Percentiles rank a stretch among this genome's conserved stretches.
Evolutionary conservation across 37 sponge, comb jelly and placozoan species (phyloP).

Genomic region (Bolinopsis microptera): DNA sequence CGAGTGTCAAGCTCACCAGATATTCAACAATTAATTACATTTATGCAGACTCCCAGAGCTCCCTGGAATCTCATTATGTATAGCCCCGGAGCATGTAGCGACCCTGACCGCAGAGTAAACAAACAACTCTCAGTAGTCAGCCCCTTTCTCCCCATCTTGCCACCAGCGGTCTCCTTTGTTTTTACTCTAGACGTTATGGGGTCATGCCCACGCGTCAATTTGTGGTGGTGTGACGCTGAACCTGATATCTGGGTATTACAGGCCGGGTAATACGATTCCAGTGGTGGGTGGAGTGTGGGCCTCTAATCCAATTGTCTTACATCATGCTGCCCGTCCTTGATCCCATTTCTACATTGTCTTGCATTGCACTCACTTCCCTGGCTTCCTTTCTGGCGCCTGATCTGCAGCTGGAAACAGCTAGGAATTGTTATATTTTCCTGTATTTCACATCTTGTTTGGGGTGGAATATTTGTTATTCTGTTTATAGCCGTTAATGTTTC

Average conservation of each 20-base stretch:
- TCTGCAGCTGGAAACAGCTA: no score
- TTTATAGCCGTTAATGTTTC: no score
- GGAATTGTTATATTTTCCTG: no score
- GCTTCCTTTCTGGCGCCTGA: no score
- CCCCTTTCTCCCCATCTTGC: not conserved
- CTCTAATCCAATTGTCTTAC: not conserved
- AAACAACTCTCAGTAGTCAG: not conserved
- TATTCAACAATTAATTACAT: not conserved
- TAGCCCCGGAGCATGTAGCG: not conserved
- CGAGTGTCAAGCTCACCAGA: not conserved
- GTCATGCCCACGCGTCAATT: not conserved
- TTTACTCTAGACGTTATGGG: not conserved
- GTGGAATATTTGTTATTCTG: no score
- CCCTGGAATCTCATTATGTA: not conserved
- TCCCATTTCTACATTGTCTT: not conserved
- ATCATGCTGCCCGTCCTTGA: not conserved
- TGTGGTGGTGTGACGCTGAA: not conserved
- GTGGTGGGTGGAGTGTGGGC: not conserved
- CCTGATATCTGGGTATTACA: not conserved
- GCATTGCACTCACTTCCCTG: no score
- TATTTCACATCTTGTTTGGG: no score
- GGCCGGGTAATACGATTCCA: not conserved
- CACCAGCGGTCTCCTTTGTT: not conserved
- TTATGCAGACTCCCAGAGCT: not conserved
- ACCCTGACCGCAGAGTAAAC: not conserved